Evolutionary conservation across 2,888 invertebrate genomes (phyloP).

Genomic region (Epiperipatus broadwayi): DNA sequence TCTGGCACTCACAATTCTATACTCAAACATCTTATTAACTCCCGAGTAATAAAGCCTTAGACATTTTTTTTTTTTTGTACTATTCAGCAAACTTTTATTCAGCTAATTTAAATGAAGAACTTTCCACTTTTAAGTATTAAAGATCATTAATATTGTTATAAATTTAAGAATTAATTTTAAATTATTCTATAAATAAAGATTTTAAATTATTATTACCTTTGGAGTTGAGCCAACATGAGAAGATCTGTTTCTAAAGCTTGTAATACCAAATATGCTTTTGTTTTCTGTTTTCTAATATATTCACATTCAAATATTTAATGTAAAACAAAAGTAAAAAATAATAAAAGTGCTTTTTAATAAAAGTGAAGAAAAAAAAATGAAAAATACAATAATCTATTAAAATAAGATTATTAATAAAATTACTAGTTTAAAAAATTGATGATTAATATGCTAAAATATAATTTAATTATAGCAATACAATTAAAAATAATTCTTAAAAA

Average conservation of each 20-base stretch:
- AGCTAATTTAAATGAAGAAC: too few relatives aligned
- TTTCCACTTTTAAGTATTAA: too few relatives aligned
- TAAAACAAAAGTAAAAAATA: background rate
- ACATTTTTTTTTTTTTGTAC: too few relatives aligned
- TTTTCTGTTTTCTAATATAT: constrained; percentile 64
- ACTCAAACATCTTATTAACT: too few relatives aligned
- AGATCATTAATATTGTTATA: too few relatives aligned
- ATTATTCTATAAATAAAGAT: constrained; percentile 5
- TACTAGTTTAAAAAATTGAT: constrained; percentile 7
- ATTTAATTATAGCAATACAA: constrained; percentile 1
- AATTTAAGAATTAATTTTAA: too few relatives aligned
- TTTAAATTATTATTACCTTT: constrained; percentile 23
- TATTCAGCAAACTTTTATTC: too few relatives aligned
- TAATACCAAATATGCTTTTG: constrained; percentile 75
- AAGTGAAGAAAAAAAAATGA: background rate
- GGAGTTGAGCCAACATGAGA: constrained; percentile 48
- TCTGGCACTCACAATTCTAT: too few relatives aligned
- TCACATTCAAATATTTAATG: constrained; percentile 14
- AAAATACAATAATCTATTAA: too few relatives aligned
- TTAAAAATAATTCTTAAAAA: background rate
- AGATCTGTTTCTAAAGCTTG: constrained; percentile 79
- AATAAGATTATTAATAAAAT: too few relatives aligned
- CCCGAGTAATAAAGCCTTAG: too few relatives aligned
- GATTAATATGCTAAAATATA: background rate
- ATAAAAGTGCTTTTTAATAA: too few relatives aligned